Base-by-base conservation (phyloP, 2,888 invertebrate genomes). In the Melinaea marsaeus region DNA sequence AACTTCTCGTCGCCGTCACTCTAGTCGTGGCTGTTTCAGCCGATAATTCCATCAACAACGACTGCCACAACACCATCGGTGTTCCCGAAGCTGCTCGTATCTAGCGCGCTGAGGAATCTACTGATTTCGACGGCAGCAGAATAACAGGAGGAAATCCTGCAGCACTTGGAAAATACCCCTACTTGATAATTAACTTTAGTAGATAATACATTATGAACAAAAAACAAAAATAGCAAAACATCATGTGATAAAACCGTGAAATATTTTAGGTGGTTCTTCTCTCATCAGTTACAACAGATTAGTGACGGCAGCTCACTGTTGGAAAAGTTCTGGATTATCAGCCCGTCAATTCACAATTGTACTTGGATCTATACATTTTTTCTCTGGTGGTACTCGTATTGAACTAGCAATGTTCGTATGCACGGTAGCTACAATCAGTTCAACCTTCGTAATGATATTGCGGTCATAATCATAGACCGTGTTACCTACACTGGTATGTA, bases 221-320 rank as follows among this genome's bases (percentile, higher is more conserved):
- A 42, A 42, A 5, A 7, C 9, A 32, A 6, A n/a, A n/a, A 46
- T 46, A n/a, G 6, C 7, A 11, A 9, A 9, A 51, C 51, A 6
- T 9, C 6, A 22, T 32, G 32, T 51, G 22, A 7, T 6, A 32
- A 51, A 32, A 32, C 7, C 11, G 22, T 51, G 6, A 32, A 32
- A 32, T 51, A 11, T 45, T 55, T 13, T 42, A 67, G 83, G 81
- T 59, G 88, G 88, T 6, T 86, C 86, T 45, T 82, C 87, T 2
- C 72, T 88, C 4, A 65, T 88, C 5, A 75, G 83, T 1, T 58
- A 73, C 11, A 74, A 72, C 9, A 82, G 81, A 68, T 75, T 87
- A 2, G 66, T 88, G 11, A 87, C 88, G 5, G 88, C 88, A 2
- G 88, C 88, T 7, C 88, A 88, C 69, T 88, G 88, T 70, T 88